Percentiles rank a stretch among this genome's conserved stretches.
These are phyloP conservation scores for Elysia crispata DNA, from an alignment of 2,888 invertebrate genomes.

Conservation along the genomic window DNA sequence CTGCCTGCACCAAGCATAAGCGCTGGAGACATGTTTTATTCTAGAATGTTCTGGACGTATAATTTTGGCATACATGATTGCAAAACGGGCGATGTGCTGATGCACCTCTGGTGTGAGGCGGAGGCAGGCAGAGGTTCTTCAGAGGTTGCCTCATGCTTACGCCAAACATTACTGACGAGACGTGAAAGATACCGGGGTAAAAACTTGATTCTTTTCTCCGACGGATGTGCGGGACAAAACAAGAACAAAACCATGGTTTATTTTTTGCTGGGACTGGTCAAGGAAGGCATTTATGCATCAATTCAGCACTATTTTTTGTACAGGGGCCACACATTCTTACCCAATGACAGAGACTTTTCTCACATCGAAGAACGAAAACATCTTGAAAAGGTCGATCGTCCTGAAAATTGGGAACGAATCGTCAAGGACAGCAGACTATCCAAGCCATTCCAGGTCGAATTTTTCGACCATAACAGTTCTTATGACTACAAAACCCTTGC, in stretches of 20 bases:
- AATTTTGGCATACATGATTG: constrained; percentile 48
- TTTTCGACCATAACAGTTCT: constrained; percentile 5
- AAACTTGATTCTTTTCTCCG: constrained; percentile 22
- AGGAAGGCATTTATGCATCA: constrained; percentile 21
- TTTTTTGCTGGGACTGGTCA: constrained; percentile 16
- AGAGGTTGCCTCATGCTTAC: constrained; percentile 45
- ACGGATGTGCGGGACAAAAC: constrained; percentile 27
- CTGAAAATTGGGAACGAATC: constrained; percentile 27
- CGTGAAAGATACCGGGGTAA: constrained; percentile 20
- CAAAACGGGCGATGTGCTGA: constrained; percentile 38
- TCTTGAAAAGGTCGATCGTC: constrained; percentile 21
- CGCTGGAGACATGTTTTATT: constrained; percentile 45
- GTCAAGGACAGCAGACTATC: constrained; percentile 26
- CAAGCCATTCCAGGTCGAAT: constrained; percentile 24
- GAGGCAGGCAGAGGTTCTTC: constrained; percentile 44
- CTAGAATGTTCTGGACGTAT: constrained; percentile 46
- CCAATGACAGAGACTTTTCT: constrained; percentile 35
- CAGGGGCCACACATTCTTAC: constrained; percentile 33
- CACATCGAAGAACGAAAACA: constrained; percentile 29
- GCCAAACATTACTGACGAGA: constrained; percentile 24
- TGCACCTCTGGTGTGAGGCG: constrained; percentile 45
- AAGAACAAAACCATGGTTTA: constrained; percentile 21
- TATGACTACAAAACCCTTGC: constrained; percentile 16
- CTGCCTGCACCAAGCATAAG: constrained; percentile 37
- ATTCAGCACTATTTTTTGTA: constrained; percentile 33